phyloP scores from a whole-genome alignment of 2,113 vertebrate genomes.

The Sphyrna mokarran region DNA sequence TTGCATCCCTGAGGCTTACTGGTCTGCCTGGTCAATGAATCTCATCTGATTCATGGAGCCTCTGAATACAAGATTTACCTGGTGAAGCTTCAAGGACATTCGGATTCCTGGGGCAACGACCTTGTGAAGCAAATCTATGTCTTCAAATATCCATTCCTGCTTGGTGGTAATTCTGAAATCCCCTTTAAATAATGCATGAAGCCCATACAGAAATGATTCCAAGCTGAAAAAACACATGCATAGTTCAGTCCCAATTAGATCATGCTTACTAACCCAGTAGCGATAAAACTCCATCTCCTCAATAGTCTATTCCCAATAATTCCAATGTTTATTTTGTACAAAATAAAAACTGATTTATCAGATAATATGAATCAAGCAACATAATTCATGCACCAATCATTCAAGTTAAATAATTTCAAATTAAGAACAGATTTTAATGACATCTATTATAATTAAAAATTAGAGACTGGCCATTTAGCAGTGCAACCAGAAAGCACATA shows the following conservation, averaged over 20 bases:
- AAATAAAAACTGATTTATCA: not conserved
- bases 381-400: not conserved
- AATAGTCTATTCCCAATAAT: not conserved
- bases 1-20: not conserved
- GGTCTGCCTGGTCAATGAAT: not conserved
- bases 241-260: not conserved
- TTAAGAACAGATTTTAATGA: not conserved
- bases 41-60: not conserved
- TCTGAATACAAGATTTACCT: conserved; percentile 58
- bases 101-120: conserved; percentile 87
- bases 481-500: not conserved
- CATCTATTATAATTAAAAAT: not conserved
- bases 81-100: conserved; percentile 96
- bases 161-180: conserved; percentile 83
- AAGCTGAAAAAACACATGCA: conserved; percentile 58
- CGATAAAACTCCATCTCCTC: not conserved
- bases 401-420: not conserved
- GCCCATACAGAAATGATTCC: conserved; percentile 89
- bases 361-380: not conserved
- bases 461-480: not conserved
- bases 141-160: conserved; percentile 94
- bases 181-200: conserved; percentile 91
- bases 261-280: not conserved
- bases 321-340: not conserved
- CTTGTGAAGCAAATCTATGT: conserved; percentile 88